Percentiles rank a stretch among this genome's conserved stretches.
These are phyloP conservation scores for Drosophila ficusphila DNA, from an alignment of 1,140 invertebrate genomes.

Conservation along the genomic window DNA sequence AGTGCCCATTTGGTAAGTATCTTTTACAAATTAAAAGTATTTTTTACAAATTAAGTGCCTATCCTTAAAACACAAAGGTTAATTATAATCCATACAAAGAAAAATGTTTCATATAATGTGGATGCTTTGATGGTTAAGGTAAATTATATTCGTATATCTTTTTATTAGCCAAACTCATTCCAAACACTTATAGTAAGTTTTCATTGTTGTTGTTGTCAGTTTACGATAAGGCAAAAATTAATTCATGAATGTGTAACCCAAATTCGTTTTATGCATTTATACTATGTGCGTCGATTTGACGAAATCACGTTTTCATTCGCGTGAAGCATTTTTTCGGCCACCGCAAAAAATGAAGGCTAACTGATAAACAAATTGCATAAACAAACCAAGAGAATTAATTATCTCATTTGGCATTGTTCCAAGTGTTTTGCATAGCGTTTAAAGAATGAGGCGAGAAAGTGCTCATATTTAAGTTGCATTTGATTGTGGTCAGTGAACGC, in stretches of 20 bases:
- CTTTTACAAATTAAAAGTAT: no score
- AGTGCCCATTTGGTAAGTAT: slow-evolving; percentile 91
- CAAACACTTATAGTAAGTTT: not conserved
- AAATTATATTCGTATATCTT: not conserved
- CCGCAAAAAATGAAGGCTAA: no score
- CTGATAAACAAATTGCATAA: slow-evolving; percentile 22
- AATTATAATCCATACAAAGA: no score
- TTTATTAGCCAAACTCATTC: not conserved
- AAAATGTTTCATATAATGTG: no score
- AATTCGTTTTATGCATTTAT: slow-evolving; percentile 22
- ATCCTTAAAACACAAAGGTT: no score
- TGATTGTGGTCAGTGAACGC: not conserved
- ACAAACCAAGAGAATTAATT: slow-evolving; percentile 15
- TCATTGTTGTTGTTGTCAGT: slow-evolving; percentile 1
- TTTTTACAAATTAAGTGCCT: no score
- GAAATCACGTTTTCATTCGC: no score
- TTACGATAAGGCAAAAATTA: not conserved
- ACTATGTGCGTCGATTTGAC: slow-evolving; percentile 52
- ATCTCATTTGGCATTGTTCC: slow-evolving; percentile 4
- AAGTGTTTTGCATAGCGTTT: slow-evolving; percentile 6
- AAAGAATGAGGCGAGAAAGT: slow-evolving; percentile 6
- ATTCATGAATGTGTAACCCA: no score
- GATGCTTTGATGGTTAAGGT: no score
- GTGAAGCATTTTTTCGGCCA: no score
- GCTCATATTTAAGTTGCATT: not conserved